phyloP scores from a whole-genome alignment of 2,888 invertebrate species.

The Agapostemon virescens region DNA sequence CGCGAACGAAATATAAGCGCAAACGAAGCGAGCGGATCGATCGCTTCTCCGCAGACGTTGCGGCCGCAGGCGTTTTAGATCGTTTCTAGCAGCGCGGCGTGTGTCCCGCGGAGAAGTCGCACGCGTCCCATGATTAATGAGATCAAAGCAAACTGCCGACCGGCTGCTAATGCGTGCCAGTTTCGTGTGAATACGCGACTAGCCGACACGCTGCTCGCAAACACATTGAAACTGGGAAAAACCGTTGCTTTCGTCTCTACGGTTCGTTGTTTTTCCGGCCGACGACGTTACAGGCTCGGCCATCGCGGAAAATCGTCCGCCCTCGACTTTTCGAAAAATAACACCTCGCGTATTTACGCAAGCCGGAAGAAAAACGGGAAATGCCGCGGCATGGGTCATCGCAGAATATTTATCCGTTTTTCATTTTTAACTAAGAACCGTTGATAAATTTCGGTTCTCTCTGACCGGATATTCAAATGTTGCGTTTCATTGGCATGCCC shows the following conservation, averaged over 20 bases:
- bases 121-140: conserved; percentile 44
- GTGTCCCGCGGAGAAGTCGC: conserved; percentile 20
- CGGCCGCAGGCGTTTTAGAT: conserved; percentile 17
- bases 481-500: too few relatives aligned
- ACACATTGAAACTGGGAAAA: conserved; percentile 8
- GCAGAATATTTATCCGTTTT: neutral
- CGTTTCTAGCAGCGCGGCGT: conserved; percentile 12
- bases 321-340: conserved; percentile 13
- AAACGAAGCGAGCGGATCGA: conserved; percentile 33
- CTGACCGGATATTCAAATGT: too few relatives aligned
- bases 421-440: neutral
- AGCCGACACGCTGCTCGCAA: neutral
- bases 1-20: conserved; percentile 27
- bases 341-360: neutral
- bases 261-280: neutral
- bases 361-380: neutral
- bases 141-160: conserved; percentile 37
- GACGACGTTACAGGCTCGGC: neutral
- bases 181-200: conserved; percentile 26
- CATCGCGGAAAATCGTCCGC: neutral
- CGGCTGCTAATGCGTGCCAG: neutral
- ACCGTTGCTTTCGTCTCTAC: neutral
- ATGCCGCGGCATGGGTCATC: neutral
- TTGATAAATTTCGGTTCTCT: too few relatives aligned
- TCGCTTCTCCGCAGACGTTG: conserved; percentile 10